Base-by-base conservation (phyloP, 2,113 vertebrate species). In the Eleginops maclovinus region DNA sequence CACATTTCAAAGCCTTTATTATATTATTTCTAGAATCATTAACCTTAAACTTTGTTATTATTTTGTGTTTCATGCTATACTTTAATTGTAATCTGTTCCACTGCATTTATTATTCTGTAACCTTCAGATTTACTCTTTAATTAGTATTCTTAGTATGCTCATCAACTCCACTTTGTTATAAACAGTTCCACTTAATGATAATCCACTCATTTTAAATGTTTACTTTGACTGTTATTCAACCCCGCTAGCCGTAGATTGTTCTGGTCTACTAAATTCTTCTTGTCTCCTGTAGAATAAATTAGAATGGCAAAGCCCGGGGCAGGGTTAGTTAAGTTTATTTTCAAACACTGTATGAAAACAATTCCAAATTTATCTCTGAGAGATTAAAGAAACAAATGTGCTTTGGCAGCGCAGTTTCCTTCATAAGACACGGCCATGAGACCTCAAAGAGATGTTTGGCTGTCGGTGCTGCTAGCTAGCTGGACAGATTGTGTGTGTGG, bases 341-440 rank as follows among this genome's bases (percentile, higher is more conserved):
- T 68, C 31, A 58, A 83, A 69, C 47, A 58, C 44, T 49, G 43
- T 11, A 59, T 70, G 61, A 83, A 83, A 88, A 77, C 58, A 75
- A 56, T 80, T 79, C 64, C 58, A 84, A 77, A 78, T 83, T 71
- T 78, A 56, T 77, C 56, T 83, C 77, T 56, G 24, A 79, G 76
- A 62, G 66, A 76, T 80, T 77, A 79, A 87, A 79, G 83, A 74
- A 87, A 77, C 78, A 86, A 84, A 88, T 87, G 26, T 82, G 75
- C 64, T 72, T 85, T 90, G 86, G 86, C 86, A 79, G 60, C 67
- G 50, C 46, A 50, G 81, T 82, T 83, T 58, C 46, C 78, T 83
- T 86, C 75, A 65, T 69, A 72, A 90, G 83, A 79, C 77, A 19
- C 73, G 58, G 49, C 59, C 77, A 62, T 67, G 79, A 82, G 64